These are phyloP conservation scores for Lepus oiostolus DNA, from an alignment of 2,797 vertebrate genomes.

Conservation along the genomic window DNA sequence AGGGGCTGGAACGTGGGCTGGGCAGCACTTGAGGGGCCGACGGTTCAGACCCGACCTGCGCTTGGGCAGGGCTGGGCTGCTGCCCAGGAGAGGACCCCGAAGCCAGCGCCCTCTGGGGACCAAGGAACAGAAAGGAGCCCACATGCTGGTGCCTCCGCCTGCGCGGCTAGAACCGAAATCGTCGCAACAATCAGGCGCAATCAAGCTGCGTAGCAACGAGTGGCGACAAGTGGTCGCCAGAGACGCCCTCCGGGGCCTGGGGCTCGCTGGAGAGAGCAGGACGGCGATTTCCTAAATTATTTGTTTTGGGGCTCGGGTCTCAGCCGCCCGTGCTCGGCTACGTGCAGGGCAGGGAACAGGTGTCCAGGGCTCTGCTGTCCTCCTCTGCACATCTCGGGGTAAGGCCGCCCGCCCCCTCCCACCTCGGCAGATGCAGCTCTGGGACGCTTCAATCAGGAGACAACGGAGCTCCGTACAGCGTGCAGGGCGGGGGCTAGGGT, in stretches of 20 bases:
- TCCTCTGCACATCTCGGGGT: neutral
- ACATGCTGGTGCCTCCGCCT: neutral
- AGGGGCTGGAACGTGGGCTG: neutral
- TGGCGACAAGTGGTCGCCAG: fast-evolving
- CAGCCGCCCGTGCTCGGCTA: fast-evolving
- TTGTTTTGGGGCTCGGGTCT: neutral
- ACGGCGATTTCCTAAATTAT: neutral
- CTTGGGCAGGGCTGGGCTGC: fast-evolving
- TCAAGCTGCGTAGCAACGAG: neutral
- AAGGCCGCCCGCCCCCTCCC: fast-evolving
- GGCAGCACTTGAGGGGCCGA: fast-evolving
- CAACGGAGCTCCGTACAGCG: conserved; percentile 65
- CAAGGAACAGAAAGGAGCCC: fast-evolving
- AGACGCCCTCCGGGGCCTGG: neutral
- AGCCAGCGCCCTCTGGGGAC: neutral
- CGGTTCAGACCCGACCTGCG: neutral
- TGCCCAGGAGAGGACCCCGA: neutral
- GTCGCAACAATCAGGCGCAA: neutral
- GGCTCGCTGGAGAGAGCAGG: neutral
- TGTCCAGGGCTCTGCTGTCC: fast-evolving
- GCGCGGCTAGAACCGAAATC: neutral
- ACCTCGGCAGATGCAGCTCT: conserved; percentile 40
- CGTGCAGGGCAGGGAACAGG: neutral
- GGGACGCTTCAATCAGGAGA: conserved; percentile 75
- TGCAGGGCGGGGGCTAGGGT: conserved; percentile 80